phyloP scores from a whole-genome alignment of 2,888 invertebrate genomes.

The Ophioninae sp. region DNA sequence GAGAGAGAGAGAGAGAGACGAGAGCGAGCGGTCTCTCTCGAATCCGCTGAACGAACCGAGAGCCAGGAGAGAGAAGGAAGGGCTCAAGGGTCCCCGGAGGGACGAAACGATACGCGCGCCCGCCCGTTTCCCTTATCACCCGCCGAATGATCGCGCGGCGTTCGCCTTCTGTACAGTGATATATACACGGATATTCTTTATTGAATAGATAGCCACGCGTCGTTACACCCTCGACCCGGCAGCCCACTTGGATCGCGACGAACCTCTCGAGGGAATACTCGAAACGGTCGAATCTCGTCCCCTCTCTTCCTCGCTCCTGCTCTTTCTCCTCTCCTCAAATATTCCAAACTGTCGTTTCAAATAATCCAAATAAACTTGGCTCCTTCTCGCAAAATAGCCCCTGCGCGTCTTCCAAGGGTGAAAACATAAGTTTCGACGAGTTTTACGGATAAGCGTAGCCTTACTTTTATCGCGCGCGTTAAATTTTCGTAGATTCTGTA shows the following conservation, averaged over 20 bases:
- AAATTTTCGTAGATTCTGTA: too few species aligned
- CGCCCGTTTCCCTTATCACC: slow-evolving; percentile 75
- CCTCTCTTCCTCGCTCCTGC: slow-evolving; percentile 48
- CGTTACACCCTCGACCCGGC: slow-evolving; percentile 68
- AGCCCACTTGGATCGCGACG: slow-evolving; percentile 70
- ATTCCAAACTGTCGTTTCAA: background rate
- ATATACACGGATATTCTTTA: slow-evolving; percentile 59
- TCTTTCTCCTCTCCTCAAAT: slow-evolving; percentile 14
- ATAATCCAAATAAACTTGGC: background rate
- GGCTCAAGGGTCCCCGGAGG: slow-evolving; percentile 72
- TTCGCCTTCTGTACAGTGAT: slow-evolving; percentile 30
- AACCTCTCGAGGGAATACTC: slow-evolving; percentile 77
- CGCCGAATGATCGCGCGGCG: slow-evolving; percentile 77
- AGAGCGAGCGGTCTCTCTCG: slow-evolving; percentile 38
- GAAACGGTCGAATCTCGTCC: slow-evolving; percentile 71
- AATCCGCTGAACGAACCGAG: background rate
- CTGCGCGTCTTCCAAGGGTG: too few species aligned
- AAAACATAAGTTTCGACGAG: too few species aligned
- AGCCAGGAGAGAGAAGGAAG: slow-evolving; percentile 61
- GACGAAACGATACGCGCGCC: slow-evolving; percentile 70
- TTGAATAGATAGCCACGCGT: slow-evolving; percentile 79
- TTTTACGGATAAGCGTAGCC: too few species aligned
- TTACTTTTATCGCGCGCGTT: too few species aligned
- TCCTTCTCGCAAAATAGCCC: background rate
- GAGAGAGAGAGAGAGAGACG: slow-evolving; percentile 10